Evolutionary conservation across 2,888 invertebrate species (phyloP).

Genomic region (Orthonevra nobilis): DNA sequence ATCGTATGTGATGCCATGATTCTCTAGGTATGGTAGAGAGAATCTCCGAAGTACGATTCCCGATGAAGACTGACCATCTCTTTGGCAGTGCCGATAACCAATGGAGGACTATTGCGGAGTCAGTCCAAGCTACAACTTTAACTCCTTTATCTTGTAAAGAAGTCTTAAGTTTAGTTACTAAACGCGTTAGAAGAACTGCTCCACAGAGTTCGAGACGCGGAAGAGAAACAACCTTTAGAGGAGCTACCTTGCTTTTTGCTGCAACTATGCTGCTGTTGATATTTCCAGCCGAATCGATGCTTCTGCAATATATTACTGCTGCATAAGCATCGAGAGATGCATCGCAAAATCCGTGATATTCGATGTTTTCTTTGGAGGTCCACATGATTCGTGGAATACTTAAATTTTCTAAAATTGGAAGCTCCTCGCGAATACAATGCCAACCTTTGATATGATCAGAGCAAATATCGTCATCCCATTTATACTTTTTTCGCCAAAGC

Average conservation of each 20-base stretch:
- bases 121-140: conserved; percentile 14
- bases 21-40: conserved; percentile 14
- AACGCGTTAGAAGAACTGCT: background rate
- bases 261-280: too few relatives aligned
- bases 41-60: conserved; percentile 43
- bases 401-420: too few relatives aligned
- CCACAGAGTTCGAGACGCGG: background rate
- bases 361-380: background rate
- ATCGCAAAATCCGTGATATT: background rate
- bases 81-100: conserved; percentile 20
- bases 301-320: conserved; percentile 9
- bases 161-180: conserved; percentile 6
- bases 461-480: too few relatives aligned
- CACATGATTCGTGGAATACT: too few relatives aligned
- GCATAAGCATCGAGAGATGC: background rate
- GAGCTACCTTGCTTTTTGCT: background rate
- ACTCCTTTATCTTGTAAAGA: background rate
- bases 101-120: conserved; percentile 16
- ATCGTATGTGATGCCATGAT: conserved; percentile 32
- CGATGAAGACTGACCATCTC: conserved; percentile 23
- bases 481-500: too few relatives aligned
- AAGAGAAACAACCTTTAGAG: background rate
- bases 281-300: background rate
- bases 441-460: too few relatives aligned
- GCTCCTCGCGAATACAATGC: too few relatives aligned